These are phyloP conservation scores for Callithrix jacchus DNA, from an alignment of 2,113 vertebrate species.

Conservation along the genomic window DNA sequence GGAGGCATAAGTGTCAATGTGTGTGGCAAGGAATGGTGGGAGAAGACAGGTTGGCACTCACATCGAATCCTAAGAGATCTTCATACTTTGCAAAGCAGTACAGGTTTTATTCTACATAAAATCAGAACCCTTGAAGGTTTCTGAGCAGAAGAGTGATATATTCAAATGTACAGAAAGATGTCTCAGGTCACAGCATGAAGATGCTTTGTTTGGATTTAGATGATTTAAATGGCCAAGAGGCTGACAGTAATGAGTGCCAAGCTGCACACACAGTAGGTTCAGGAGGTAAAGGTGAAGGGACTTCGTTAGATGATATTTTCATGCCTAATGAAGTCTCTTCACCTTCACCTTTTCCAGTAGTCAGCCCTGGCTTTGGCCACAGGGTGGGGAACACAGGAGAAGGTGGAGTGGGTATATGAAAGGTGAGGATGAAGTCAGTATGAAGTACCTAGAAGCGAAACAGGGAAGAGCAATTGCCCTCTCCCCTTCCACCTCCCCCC, in stretches of 20 bases:
- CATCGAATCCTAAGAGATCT: not conserved
- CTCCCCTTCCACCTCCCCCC: too few relatives aligned
- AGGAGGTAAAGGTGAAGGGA: not conserved
- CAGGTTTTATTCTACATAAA: not conserved
- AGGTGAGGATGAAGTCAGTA: too few relatives aligned
- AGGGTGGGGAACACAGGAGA: not conserved
- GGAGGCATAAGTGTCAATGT: not conserved
- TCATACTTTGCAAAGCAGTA: not conserved
- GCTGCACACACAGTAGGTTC: not conserved
- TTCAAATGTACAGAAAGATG: not conserved
- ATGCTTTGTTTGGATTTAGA: not conserved
- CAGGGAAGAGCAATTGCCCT: not conserved
- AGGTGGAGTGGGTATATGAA: not conserved
- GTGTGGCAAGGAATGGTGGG: not conserved
- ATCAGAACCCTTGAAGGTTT: not conserved
- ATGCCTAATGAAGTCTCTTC: too few relatives aligned
- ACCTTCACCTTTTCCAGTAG: too few relatives aligned
- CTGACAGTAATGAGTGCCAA: not conserved
- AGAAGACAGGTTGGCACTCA: not conserved
- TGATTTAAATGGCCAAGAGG: not conserved
- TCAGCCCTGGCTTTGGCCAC: not conserved
- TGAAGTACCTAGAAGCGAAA: not conserved
- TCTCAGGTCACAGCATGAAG: not conserved
- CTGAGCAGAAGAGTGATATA: not conserved
- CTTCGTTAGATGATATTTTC: not conserved